Base-by-base conservation (phyloP, 2,888 invertebrate species). In the Ochropleura plecta region DNA sequence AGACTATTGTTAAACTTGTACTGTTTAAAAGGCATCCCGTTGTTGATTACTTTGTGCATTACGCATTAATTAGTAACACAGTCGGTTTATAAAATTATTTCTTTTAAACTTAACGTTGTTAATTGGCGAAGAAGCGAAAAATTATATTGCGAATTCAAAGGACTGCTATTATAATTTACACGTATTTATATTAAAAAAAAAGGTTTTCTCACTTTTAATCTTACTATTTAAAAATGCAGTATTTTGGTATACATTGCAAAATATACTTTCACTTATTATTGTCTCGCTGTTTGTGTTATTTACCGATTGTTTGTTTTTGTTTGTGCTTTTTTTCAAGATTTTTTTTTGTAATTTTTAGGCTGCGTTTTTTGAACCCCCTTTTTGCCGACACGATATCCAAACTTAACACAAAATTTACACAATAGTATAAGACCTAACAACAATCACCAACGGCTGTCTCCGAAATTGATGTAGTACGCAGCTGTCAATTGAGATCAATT, bases 191-290 rank as follows among this genome's bases (percentile, higher is more conserved):
- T 46, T 66, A 44, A 8, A 86, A 89, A 90, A 91, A 90, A 92
- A 91, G 90, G 88, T 90, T 91, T 81, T 95, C 95, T 95, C 95
- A 95, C 95, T 96, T 94, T 92, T 86, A 88, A 86, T 91, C 95
- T 96, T 96, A 96, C 88, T 90, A 95, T 94, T 94, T 93, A 96
- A 94, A 96, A 96, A 96, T 96, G 96, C 96, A 96, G 94, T 94
- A 95, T 95, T 96, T 96, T 96, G 96, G 96, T 96, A 95, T 96
- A 95, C 93, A 96, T 96, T 96, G 95, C 95, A 95, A 94, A 93
- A 92, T 92, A 91, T 88, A 87, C 79, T 89, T 87, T 82, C 73
- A 81, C 85, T 84, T 82, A 60, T 89, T 91, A 92, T 93, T 92
- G 95, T 95, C 95, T 92, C 95, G 95, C 95, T 94, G 95, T 91